Base-by-base conservation (phyloP, 2,113 vertebrate species). In the Sisor rabdophorus region DNA sequence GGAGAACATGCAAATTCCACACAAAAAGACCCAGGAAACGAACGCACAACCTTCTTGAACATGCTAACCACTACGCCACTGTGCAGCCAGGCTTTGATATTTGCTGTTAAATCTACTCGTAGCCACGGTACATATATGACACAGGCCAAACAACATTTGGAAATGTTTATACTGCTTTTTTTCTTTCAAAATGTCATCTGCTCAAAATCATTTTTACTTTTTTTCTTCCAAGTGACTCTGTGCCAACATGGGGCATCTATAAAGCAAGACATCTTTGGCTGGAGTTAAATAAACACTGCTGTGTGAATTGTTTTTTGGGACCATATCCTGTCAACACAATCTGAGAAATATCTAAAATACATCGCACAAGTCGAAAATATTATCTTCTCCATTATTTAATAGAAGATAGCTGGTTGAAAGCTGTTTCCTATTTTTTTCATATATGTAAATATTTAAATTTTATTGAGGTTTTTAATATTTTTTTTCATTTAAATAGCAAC, bases 101-200 rank as follows among this genome's bases (percentile, higher is more conserved):
- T 28, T 30, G n/a, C n/a, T n/a, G n/a, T 48, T 44, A 55, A 73
- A 28, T 30, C 55, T 47, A 20, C 12, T 48, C 40, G 22, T 16
- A 71, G 58, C 13, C 17, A 11, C 16, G 36, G 36, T 71, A 55
- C 58, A 64, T 30, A 77, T 22, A 36, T 40, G n/a, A 11, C 36
- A 48, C 36, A 15, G 76, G 22, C 28, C 13, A 71, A 63, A 78
- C 32, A 20, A 64, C 54, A 63, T 50, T 78, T 65, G 16, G n/a
- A 48, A 59, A 69, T 56, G 24, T 54, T 59, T 44, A 30, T 47
- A 24, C 58, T 24, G 9, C 3, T 2, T 5, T 47, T 69, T 52
- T 40, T 78, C 11, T 63, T 54, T 47, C 20, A 59, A 55, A 9
- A 77, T 44, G 54, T 61, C 55, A 61, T 81, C 70, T 77, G 70